These are phyloP conservation scores for Callinectes sapidus DNA, from an alignment of 2,888 invertebrate species.

Conservation along the genomic window DNA sequence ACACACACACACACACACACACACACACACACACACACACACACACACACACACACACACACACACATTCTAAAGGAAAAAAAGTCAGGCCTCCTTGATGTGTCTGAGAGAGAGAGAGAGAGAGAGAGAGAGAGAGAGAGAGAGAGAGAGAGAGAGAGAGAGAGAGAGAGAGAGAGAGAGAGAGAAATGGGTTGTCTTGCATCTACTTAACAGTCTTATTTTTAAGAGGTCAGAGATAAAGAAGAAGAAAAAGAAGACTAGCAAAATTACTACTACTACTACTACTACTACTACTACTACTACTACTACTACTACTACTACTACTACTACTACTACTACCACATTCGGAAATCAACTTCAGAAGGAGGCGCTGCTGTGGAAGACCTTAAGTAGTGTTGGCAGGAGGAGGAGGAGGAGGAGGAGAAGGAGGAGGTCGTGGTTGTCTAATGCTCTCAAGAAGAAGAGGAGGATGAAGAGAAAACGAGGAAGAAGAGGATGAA, in stretches of 20 bases:
- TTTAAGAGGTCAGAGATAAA: neutral
- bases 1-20: slow-evolving; percentile 1
- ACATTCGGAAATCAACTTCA: neutral
- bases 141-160: neutral
- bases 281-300: slow-evolving; percentile 1
- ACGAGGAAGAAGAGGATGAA: neutral
- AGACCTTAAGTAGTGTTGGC: neutral
- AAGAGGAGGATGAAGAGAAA: slow-evolving; percentile 19
- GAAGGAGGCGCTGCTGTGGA: neutral
- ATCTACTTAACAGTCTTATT: neutral
- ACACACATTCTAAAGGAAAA: too few relatives aligned
- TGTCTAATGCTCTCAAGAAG: neutral
- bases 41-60: neutral
- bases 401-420: neutral
- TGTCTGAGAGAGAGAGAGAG: too few relatives aligned
- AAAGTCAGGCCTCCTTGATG: too few relatives aligned
- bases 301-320: slow-evolving; percentile 8
- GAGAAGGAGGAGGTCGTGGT: neutral
- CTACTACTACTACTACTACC: slow-evolving; percentile 12
- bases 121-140: too few relatives aligned
- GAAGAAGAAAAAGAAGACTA: neutral
- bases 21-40: slow-evolving; percentile 1
- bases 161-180: neutral
- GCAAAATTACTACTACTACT: neutral
- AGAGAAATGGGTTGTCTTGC: neutral